Conservation (phyloP, 2,113 vertebrate species). For the Pterocles burchelli region DNA sequence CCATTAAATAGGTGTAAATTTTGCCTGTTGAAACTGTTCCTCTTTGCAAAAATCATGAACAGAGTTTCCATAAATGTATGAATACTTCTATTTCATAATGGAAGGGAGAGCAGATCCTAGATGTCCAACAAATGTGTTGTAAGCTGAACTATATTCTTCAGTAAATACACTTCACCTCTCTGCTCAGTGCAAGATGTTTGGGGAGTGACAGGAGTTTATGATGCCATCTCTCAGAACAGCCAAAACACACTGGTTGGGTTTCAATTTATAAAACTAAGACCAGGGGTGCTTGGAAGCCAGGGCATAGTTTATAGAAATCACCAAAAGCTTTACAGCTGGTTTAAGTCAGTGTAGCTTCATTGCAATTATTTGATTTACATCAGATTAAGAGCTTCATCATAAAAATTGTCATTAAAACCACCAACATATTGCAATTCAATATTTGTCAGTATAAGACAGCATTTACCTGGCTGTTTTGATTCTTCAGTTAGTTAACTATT, state of each 20-base stretch:
- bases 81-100: background rate
- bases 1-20: background rate
- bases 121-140: background rate
- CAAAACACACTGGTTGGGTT: background rate
- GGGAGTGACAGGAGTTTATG: background rate
- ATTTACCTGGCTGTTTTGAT: background rate
- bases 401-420: background rate
- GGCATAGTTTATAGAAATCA: background rate
- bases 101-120: background rate
- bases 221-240: background rate
- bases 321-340: background rate
- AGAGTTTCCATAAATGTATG: background rate
- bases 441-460: background rate
- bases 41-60: background rate
- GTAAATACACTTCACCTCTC: background rate
- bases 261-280: background rate
- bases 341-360: background rate
- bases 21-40: background rate
- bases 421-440: background rate
- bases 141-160: background rate
- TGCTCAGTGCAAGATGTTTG: background rate
- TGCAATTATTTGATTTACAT: background rate
- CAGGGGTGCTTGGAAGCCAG: background rate
- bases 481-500: background rate
- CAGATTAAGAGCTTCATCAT: background rate